These are phyloP conservation scores for Eupithecia vulgata DNA, from an alignment of 2,888 invertebrate genomes.

Conservation along the genomic window DNA sequence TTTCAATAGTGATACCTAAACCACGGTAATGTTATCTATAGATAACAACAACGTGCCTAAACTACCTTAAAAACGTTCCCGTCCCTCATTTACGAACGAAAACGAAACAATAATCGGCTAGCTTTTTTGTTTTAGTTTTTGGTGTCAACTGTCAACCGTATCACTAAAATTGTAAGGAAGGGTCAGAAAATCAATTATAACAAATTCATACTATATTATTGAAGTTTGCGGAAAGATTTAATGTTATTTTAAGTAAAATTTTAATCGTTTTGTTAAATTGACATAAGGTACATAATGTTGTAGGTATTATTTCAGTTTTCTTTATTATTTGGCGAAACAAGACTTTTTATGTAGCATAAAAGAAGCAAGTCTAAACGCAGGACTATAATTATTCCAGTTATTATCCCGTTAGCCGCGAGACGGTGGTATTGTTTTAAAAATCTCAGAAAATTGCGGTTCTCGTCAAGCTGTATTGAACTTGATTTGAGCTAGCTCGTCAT, in stretches of 20 bases:
- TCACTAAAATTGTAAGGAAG: background rate
- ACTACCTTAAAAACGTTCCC: background rate
- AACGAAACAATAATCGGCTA: background rate
- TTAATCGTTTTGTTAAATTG: background rate
- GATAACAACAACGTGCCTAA: no score
- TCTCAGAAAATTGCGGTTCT: constrained; percentile 30
- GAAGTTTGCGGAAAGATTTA: background rate
- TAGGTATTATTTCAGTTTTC: background rate
- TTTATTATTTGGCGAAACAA: background rate
- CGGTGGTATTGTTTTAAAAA: constrained; percentile 22
- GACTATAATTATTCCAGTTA: constrained; percentile 28
- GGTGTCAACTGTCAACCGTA: background rate
- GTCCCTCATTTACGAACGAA: background rate
- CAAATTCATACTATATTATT: background rate
- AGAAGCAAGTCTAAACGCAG: constrained; percentile 3
- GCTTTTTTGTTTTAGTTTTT: background rate
- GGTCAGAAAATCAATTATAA: background rate
- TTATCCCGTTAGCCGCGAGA: constrained; percentile 18
- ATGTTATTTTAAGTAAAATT: background rate
- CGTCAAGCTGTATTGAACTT: constrained; percentile 20
- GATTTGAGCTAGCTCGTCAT: constrained; percentile 19
- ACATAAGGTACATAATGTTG: background rate
- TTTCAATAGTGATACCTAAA: no score
- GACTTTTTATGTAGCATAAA: constrained; percentile 6
- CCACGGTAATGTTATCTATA: no score